Evolutionary conservation across 2,113 vertebrate species (phyloP), one percentile per base, ranked within the genome.

Genomic region (Sinocyclocheilus maitianheensis): DNA sequence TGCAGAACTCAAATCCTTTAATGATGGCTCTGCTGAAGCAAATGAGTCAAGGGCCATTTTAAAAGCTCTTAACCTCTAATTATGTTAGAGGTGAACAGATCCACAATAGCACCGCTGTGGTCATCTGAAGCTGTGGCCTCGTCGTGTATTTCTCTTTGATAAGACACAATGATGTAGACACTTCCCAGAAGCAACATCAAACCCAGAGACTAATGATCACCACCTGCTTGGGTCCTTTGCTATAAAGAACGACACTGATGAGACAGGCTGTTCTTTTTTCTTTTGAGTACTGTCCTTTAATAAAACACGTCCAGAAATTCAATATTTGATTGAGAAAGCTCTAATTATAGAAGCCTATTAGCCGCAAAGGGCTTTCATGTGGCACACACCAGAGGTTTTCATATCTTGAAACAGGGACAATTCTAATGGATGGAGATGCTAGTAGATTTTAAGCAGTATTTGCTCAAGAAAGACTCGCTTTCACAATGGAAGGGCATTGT

Each of bases 71-170:
- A 48, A 48, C 46, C 46, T 12, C 46, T 12, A 48, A 48, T 48
- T 48, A 48, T 48, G 67, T 83, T 40, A 55, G 81, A 83, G 81
- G 81, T 74, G 67, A 83, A 83, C 26, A 37, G 67, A 58, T 37
- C 11, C 26, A 74, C 34, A 58, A 83, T 72, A 14, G 30, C 81
- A 40, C 26, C 13, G 20, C 67, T 43, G 30, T 55, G 81, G 81
- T 83, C 81, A 58, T 72, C 22, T 55, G 26, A 37, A 16, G 67
- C 65, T 1, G 34, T 40, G 77, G 55, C 20, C 53, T 60, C 7
- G 20, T 7, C 40, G 26, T 58, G 20, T n/a, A 51, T 83, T 53
- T 79, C 30, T 67, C 37, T 62, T 81, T 71, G 81, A 69, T 71
- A n/a, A 67, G 60, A 65, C 20, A 81, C 60, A 26, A 24, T 67